A percentile compares a stretch with the other conserved stretches of the same genome.
Conservation (phyloP, 2,888 invertebrate genomes). For the Harpalus rufipes region DNA sequence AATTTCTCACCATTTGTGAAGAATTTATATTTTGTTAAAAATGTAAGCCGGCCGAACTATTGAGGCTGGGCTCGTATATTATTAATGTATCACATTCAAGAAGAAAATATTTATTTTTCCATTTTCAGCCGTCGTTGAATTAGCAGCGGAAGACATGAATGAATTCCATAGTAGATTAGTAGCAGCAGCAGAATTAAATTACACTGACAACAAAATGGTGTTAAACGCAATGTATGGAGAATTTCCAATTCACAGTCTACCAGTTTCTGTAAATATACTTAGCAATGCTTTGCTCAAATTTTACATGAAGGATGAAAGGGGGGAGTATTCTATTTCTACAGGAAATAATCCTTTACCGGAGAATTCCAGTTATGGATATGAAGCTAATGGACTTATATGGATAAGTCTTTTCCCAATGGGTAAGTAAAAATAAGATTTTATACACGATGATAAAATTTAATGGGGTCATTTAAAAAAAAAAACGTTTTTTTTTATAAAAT, state of each 20-base stretch:
- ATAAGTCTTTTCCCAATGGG: constrained; percentile 75
- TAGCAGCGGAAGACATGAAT: constrained; percentile 14
- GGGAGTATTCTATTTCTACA: constrained; percentile 73
- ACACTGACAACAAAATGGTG: constrained; percentile 67
- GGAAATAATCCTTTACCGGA: constrained; percentile 74
- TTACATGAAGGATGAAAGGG: constrained; percentile 70
- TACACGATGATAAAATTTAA: too few relatives aligned
- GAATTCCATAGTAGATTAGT: constrained; percentile 72
- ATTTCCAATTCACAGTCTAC: constrained; percentile 78
- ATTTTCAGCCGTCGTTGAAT: constrained; percentile 72
- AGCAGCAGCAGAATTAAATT: constrained; percentile 77
- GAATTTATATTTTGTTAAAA: too few relatives aligned
- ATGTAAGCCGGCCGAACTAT: too few relatives aligned
- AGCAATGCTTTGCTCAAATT: constrained; percentile 77
- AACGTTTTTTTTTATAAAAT: too few relatives aligned
- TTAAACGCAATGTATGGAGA: constrained; percentile 76
- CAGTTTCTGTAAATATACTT: constrained; percentile 78
- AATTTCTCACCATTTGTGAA: too few relatives aligned
- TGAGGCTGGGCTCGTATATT: too few relatives aligned
- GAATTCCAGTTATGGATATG: constrained; percentile 60
- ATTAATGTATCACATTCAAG: too few relatives aligned
- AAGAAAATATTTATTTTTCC: too few relatives aligned
- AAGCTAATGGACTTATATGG: constrained; percentile 72
- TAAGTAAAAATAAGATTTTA: constrained; percentile 65
- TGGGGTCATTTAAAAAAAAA: too few relatives aligned